Evolutionary conservation across 2,888 invertebrate species (phyloP).

Genomic region (Bombyx huttoni): DNA sequence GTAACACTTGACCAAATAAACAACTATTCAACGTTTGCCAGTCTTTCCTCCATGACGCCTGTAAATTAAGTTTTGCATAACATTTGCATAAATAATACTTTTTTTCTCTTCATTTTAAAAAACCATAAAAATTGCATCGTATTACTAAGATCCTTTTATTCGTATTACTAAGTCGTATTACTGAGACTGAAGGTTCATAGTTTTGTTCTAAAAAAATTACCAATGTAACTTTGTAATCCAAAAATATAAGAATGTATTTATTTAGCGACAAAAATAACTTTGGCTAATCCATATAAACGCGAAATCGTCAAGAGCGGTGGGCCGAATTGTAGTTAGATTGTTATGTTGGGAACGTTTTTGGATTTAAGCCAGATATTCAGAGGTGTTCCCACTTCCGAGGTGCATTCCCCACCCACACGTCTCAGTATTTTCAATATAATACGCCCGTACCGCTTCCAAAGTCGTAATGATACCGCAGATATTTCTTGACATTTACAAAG

Average conservation of each 20-base stretch:
- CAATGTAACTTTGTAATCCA: no score
- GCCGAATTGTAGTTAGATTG: constrained; percentile 7
- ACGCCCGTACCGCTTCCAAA: not conserved
- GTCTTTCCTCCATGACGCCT: constrained; percentile 42
- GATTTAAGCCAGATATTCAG: constrained; percentile 33
- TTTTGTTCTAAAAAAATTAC: no score
- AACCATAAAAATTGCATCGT: not conserved
- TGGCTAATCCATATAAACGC: constrained; percentile 28
- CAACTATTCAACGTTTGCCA: constrained; percentile 42
- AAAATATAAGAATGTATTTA: constrained; percentile 7
- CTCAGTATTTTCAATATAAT: not conserved
- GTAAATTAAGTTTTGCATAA: constrained; percentile 8
- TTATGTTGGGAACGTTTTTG: constrained; percentile 32
- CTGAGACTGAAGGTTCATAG: no score
- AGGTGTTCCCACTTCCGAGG: constrained; percentile 55
- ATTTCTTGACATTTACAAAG: no score
- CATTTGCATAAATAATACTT: not conserved
- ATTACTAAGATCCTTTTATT: not conserved
- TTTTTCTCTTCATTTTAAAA: not conserved
- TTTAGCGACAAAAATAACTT: constrained; percentile 11
- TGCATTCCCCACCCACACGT: constrained; percentile 35
- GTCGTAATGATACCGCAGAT: not conserved
- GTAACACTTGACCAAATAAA: constrained; percentile 64
- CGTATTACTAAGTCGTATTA: no score
- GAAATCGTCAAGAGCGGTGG: constrained; percentile 18